Conservation (phyloP, 2,888 invertebrate genomes). For the Oeneis ivallda region DNA sequence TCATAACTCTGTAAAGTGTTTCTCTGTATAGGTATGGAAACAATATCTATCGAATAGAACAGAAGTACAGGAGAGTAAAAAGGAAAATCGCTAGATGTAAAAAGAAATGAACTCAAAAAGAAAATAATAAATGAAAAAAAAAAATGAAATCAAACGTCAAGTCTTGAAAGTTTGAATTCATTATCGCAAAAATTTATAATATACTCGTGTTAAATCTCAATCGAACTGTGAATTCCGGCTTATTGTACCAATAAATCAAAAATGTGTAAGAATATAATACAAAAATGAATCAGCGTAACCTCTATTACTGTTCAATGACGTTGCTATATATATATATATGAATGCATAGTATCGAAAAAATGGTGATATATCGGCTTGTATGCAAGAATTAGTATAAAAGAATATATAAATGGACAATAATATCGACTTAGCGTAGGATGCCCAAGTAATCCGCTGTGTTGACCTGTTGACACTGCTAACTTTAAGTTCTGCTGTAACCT, state of each 20-base stretch:
- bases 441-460: conserved; percentile 77
- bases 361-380: conserved; percentile 64
- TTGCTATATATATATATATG: conserved; percentile 52
- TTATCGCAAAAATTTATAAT: conserved; percentile 48
- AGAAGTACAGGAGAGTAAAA: conserved; percentile 68
- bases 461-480: conserved; percentile 71
- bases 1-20: conserved; percentile 77
- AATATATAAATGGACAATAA: conserved; percentile 72
- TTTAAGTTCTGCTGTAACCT: conserved; percentile 71
- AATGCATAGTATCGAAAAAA: conserved; percentile 70
- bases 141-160: conserved; percentile 38
- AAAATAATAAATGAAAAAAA: conserved; percentile 42
- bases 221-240: conserved; percentile 60
- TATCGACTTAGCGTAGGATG: conserved; percentile 79
- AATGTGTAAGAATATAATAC: conserved; percentile 60
- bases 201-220: conserved; percentile 53
- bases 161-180: conserved; percentile 57
- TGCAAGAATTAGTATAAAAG: conserved; percentile 68
- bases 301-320: conserved; percentile 56
- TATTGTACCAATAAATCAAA: conserved; percentile 61
- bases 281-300: conserved; percentile 59
- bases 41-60: conserved; percentile 64
- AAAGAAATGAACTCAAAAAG: conserved; percentile 47
- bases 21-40: conserved; percentile 79
- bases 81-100: conserved; percentile 53